These are phyloP conservation scores for Drosophila paracracens DNA, from an alignment of 2,888 invertebrate species.

Conservation along the genomic window DNA sequence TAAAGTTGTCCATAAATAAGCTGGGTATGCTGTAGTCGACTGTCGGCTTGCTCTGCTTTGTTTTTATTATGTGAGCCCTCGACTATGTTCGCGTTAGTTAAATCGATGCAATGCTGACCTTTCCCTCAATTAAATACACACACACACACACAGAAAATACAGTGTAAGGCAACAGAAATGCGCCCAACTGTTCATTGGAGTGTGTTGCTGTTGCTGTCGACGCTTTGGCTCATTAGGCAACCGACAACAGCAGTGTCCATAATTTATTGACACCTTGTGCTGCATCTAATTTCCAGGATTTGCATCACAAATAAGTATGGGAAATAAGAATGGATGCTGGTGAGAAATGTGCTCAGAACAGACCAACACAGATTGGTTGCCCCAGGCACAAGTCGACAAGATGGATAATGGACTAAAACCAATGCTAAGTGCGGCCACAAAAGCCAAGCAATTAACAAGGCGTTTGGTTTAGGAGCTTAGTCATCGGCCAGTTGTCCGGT, in stretches of 20 bases:
- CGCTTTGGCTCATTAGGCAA: constrained; percentile 61
- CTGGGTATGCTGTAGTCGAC: constrained; percentile 24
- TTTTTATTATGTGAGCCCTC: constrained; percentile 41
- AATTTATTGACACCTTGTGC: constrained; percentile 59
- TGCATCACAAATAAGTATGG: constrained; percentile 58
- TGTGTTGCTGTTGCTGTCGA: constrained; percentile 30
- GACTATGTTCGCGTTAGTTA: constrained; percentile 45
- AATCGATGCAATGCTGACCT: constrained; percentile 76
- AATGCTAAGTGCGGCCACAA: constrained; percentile 55
- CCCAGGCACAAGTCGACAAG: constrained; percentile 4
- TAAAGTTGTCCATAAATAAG: background rate
- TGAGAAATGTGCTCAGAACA: background rate
- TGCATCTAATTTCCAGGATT: constrained; percentile 68
- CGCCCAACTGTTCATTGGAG: constrained; percentile 20
- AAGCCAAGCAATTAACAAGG: constrained; percentile 77
- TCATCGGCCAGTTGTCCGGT: constrained; percentile 34
- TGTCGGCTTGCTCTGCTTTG: constrained; percentile 7
- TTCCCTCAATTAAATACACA: constrained; percentile 70
- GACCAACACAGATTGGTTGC: constrained; percentile 3
- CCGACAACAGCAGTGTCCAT: constrained; percentile 34
- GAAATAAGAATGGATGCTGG: constrained; percentile 36
- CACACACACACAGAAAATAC: constrained; percentile 21
- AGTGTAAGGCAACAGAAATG: constrained; percentile 61
- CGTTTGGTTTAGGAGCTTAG: constrained; percentile 56
- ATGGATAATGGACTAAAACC: constrained; percentile 41